These are phyloP conservation scores for Pseudopodoces humilis DNA, from an alignment of 2,113 vertebrate genomes.

Conservation along the genomic window DNA sequence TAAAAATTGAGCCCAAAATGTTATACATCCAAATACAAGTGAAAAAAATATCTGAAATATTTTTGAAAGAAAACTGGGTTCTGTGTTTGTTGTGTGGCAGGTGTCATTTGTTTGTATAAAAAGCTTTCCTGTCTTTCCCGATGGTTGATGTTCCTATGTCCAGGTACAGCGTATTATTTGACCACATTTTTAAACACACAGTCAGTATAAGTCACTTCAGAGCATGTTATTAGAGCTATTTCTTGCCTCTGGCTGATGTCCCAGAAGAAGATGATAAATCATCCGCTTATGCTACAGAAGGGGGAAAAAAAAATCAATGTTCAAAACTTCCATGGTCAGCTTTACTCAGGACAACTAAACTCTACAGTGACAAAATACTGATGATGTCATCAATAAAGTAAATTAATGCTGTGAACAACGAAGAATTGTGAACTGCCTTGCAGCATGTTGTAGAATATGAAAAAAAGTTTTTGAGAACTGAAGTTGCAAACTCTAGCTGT, in stretches of 20 bases:
- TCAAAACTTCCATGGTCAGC: conserved; percentile 50
- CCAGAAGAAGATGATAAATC: conserved; percentile 38
- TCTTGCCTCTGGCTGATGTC: conserved; percentile 1
- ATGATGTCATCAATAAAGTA: conserved; percentile 16
- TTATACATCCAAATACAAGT: background rate
- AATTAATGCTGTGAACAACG: background rate
- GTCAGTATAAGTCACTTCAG: background rate
- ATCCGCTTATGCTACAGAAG: background rate
- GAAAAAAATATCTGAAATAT: background rate
- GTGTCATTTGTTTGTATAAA: background rate
- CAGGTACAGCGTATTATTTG: background rate
- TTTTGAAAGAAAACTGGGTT: background rate
- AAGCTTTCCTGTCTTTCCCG: background rate
- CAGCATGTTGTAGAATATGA: background rate
- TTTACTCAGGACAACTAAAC: conserved; percentile 21
- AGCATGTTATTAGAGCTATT: background rate
- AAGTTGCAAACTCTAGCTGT: background rate
- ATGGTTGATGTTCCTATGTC: background rate
- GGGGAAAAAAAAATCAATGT: conserved; percentile 6
- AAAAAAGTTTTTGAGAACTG: background rate
- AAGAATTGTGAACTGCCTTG: background rate
- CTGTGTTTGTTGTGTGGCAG: background rate
- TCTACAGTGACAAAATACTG: conserved; percentile 15
- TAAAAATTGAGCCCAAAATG: background rate
- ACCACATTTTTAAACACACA: background rate